Evolutionary conservation across 1,140 invertebrate species (phyloP).

Genomic region (Hypsibius dujardini): DNA sequence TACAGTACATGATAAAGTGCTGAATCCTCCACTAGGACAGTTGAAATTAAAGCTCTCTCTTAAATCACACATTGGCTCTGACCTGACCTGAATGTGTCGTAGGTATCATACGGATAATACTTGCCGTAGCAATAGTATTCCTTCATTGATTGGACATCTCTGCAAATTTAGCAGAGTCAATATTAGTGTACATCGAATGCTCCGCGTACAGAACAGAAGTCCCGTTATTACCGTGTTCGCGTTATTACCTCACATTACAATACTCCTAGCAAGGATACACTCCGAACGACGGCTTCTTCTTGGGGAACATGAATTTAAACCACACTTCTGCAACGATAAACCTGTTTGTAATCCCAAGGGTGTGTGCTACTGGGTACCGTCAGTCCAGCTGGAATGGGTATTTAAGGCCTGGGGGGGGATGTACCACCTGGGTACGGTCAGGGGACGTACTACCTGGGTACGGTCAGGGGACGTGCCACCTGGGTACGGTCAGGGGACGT

Average conservation of each 20-base stretch:
- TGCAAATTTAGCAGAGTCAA: not conserved
- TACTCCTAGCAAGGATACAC: not conserved
- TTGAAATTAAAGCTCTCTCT: too few relatives aligned
- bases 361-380: not conserved
- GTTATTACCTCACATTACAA: not conserved
- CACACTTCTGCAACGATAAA: not conserved
- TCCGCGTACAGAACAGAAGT: not conserved
- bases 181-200: not conserved
- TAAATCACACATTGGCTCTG: too few relatives aligned
- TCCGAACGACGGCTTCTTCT: not conserved
- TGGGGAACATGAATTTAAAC: slow-evolving; percentile 1
- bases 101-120: slow-evolving; percentile 2
- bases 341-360: not conserved
- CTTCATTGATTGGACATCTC: not conserved
- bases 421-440: too few relatives aligned
- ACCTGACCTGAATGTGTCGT: not conserved
- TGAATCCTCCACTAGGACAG: too few relatives aligned
- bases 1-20: too few relatives aligned
- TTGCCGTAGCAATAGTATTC: slow-evolving; percentile 5
- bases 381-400: too few relatives aligned
- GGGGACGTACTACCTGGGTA: too few relatives aligned
- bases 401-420: too few relatives aligned
- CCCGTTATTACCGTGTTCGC: not conserved
- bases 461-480: too few relatives aligned
- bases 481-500: too few relatives aligned